Evolutionary conservation across 2,113 vertebrate species (phyloP).

Genomic region (Poeciliopsis retropinna): DNA sequence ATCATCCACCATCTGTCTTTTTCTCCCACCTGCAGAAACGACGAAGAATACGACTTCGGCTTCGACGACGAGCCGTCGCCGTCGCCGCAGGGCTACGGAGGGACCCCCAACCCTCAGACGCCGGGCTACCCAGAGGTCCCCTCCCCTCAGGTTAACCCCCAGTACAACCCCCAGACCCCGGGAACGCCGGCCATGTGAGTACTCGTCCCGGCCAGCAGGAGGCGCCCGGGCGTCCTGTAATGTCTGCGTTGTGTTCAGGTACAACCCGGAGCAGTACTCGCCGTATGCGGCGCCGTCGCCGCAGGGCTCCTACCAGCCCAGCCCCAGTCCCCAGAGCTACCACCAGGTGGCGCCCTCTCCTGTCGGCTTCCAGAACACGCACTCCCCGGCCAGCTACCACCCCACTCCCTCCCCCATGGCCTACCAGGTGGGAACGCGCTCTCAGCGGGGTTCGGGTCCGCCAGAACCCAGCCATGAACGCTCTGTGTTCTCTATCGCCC

Average conservation of each 20-base stretch:
- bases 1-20: not conserved
- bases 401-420: constrained; percentile 95
- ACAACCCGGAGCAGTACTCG: constrained; percentile 95
- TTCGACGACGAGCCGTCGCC: constrained; percentile 93
- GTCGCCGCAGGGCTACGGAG: constrained; percentile 92
- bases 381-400: constrained; percentile 94
- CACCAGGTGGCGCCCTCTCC: constrained; percentile 94
- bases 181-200: constrained; percentile 95
- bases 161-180: constrained; percentile 94
- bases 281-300: constrained; percentile 92
- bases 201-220: no score
- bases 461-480: rapidly evolving
- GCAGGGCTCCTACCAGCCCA: constrained; percentile 94
- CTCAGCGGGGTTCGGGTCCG: no score
- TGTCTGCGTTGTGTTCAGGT: constrained; percentile 75
- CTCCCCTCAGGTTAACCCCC: constrained; percentile 93
- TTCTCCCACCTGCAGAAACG: constrained; percentile 76
- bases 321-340: constrained; percentile 93
- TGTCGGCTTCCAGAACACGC: constrained; percentile 93
- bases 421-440: constrained; percentile 84
- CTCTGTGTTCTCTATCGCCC: no score
- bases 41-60: constrained; percentile 92
- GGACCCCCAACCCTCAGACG: constrained; percentile 93
- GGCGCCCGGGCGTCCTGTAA: no score
- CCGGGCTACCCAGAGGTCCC: constrained; percentile 94